Evolutionary conservation across 2,797 vertebrate species (phyloP).

Genomic region (Monodelphis domestica): DNA sequence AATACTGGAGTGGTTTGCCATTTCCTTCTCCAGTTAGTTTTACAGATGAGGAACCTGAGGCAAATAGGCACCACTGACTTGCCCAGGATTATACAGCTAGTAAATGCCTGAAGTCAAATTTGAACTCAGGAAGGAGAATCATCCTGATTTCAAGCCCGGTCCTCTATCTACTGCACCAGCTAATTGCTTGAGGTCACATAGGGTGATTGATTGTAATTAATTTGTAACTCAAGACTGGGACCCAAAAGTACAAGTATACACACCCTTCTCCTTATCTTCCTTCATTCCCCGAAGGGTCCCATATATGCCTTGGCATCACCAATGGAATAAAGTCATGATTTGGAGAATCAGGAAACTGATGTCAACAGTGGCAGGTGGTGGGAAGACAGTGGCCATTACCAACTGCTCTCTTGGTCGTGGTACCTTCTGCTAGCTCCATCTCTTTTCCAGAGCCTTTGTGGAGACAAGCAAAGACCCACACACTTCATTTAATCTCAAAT

Average conservation of each 20-base stretch:
- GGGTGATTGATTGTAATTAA: not conserved
- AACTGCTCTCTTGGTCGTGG: not conserved
- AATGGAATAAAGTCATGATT: not conserved
- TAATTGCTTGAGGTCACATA: not conserved
- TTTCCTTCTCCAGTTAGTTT: no score
- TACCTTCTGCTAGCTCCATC: slow-evolving; percentile 4
- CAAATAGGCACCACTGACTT: no score
- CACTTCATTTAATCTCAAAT: slow-evolving; percentile 54
- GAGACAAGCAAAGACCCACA: slow-evolving; percentile 42
- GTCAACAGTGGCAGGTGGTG: not conserved
- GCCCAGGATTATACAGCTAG: no score
- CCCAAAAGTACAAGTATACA: not conserved
- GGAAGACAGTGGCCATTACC: not conserved
- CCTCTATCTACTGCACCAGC: no score
- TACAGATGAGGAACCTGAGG: no score
- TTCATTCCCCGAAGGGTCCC: not conserved
- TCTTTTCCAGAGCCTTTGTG: slow-evolving; percentile 10
- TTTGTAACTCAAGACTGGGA: not conserved
- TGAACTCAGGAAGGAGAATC: no score
- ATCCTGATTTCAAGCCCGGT: no score
- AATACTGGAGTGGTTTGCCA: no score
- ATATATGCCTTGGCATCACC: not conserved
- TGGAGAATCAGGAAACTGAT: no score
- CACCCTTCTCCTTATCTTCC: not conserved
- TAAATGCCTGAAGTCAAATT: no score